Evolutionary conservation across 2,797 vertebrate species (phyloP), one percentile per base, ranked within the genome.

Genomic region (Etheostoma perlongum): DNA sequence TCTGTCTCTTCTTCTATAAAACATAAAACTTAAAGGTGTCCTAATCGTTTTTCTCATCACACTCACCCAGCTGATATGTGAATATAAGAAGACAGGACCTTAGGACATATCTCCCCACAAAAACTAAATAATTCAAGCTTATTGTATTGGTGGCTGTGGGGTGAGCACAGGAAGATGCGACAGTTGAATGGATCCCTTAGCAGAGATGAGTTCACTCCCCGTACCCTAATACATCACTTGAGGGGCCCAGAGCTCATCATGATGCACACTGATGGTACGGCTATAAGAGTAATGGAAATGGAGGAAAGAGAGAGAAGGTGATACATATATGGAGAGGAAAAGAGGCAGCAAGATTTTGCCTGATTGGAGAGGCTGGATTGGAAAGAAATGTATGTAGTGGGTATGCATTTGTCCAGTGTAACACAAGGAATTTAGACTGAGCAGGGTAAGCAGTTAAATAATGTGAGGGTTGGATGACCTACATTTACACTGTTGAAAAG

Each of bases 41-140:
- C 3, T n/a, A 60, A 60, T 83, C 13, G 4, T 74, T 85, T 87
- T 83, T 77, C 74, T 74, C 73, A 85, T 87, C 67, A 71, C 61
- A 48, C 70, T 85, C 4, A 40, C 60, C 67, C 48, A 48, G 80
- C 67, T 82, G 57, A 81, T 86, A 76, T 60, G 63, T 8, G 65
- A 70, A 78, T 76, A 83, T 91, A 75, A 76, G 70, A 72, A 86
- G 74, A 88, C 65, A 69, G 77, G 67, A 91, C 90, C 86, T 64
- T 21, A 74, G 87, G 88, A 91, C 79, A 88, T 79, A 23, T 83
- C 67, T 67, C 46, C 85, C 63, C 36, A 79, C 72, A 77, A 83
- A 85, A 80, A 66, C 80, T 92, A 91, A 94, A 92, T 93, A 89
- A 94, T 93, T 94, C 88, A 92, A 60, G 47, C 73, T 89, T 86